Evolutionary conservation across 1,140 invertebrate genomes (phyloP), one percentile per base, ranked within the genome.

Genomic region (Meloidogyne exigua): DNA sequence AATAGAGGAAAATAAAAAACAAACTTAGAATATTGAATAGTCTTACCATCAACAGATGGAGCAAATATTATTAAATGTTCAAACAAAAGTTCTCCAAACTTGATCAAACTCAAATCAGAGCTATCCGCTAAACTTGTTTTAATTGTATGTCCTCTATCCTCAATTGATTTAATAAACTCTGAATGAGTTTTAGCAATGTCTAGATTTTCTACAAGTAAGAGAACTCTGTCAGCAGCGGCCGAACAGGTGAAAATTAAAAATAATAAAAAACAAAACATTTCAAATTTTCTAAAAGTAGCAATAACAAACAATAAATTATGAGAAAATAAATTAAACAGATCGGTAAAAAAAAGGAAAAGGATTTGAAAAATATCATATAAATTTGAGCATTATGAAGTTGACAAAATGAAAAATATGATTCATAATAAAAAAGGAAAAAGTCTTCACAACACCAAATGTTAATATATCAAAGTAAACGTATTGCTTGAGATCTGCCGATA

Each of bases 61-160:
- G 96, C 94, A 89, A 99, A 97, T 67, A 99, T 91, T 68, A 99
- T 93, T 2, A 99, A 89, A 89, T 99, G 94, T 82, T 98, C 92
- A 88, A 96, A 99, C 13, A 98, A 87, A 89, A 94, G 96, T 89
- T 98, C 94, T 49, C 95, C 95, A 91, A 97, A 98, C 85, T 97
- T 97, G 3, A 94, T 92, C 0, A 99, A 88, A 11, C 94, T 90
- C 18, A 99, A 88, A 77, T 91, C 91, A 5, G 93, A 89, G 90
- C 98, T 96, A 88, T 99, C 96, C 1, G 96, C 96, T 80, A 93
- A 90, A 89, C 96, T 98, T 86, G 92, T 96, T 23, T 93, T 94
- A 28, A 99, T 88, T 42, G 91, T 90, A 88, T 95, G 97, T 1
- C 94, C 95, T 70, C 92, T 91, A 88, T 95, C 94, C 91, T 94